Evolutionary conservation across 2,797 vertebrate species (phyloP).

Genomic region (Trichosurus vulpecula): DNA sequence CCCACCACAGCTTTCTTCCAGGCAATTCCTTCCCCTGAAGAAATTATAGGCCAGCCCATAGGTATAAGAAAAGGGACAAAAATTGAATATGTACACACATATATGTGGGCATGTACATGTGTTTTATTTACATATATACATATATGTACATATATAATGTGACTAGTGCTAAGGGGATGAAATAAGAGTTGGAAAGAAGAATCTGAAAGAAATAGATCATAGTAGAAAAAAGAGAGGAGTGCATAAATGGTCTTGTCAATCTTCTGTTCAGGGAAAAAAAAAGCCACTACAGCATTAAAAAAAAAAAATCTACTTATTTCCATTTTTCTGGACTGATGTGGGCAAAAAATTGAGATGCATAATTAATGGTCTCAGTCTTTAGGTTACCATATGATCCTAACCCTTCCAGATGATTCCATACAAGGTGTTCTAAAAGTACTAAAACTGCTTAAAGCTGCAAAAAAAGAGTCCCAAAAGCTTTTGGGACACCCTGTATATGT

Average conservation of each 20-base stretch:
- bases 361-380: background rate
- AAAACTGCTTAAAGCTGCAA: background rate
- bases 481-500: background rate
- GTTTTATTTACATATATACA: background rate
- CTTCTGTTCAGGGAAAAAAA: background rate
- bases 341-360: background rate
- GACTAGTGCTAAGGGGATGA: background rate
- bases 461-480: background rate
- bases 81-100: background rate
- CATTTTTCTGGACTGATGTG: background rate
- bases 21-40: background rate
- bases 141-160: background rate
- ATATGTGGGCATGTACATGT: background rate
- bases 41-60: background rate
- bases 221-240: background rate
- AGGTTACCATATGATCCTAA: background rate
- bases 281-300: background rate
- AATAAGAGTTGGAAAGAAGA: background rate
- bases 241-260: background rate
- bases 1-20: background rate
- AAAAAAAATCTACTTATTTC: background rate
- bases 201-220: background rate
- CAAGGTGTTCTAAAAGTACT: background rate
- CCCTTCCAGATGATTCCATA: background rate
- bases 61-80: background rate